Percentiles rank a stretch among this genome's conserved stretches.
These are phyloP conservation scores for Tiaroga cobitis DNA, from an alignment of 2,797 vertebrate genomes.

Conservation along the genomic window DNA sequence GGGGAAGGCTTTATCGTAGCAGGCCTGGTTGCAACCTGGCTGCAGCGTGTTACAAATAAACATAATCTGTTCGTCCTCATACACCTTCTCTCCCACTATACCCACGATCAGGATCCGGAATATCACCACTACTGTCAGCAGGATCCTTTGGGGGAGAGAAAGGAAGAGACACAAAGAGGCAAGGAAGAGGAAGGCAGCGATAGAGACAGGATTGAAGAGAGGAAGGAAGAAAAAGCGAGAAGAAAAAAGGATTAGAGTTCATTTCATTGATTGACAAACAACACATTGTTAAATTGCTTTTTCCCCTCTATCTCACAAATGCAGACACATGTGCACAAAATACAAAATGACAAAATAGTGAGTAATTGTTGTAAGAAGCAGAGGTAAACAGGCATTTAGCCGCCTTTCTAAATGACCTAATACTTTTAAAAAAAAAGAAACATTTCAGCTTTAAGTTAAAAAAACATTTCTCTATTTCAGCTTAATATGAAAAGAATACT, in stretches of 20 bases:
- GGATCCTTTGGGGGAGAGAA: constrained; percentile 79
- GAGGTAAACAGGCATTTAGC: neutral
- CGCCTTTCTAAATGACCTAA: neutral
- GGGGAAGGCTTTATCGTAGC: constrained; percentile 90
- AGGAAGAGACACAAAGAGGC: constrained; percentile 21
- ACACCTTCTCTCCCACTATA: constrained; percentile 91
- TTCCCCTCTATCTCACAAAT: neutral
- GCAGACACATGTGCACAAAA: constrained; percentile 19
- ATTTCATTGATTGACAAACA: neutral
- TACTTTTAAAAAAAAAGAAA: too few species aligned
- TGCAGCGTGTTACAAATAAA: constrained; percentile 93
- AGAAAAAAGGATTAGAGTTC: constrained; percentile 1
- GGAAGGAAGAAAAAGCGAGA: neutral
- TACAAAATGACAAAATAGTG: neutral
- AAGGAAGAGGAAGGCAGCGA: constrained; percentile 17
- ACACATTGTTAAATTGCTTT: neutral
- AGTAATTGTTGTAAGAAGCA: neutral
- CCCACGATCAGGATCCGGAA: constrained; percentile 92
- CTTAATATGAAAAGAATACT: neutral
- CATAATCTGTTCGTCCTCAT: constrained; percentile 91
- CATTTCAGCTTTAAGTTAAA: too few species aligned
- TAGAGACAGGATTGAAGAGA: constrained; percentile 16
- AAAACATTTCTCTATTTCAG: neutral
- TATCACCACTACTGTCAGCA: constrained; percentile 93
- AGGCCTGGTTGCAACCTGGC: constrained; percentile 91